A percentile compares a stretch with the other conserved stretches of the same genome.
Conservation (phyloP, 2,113 vertebrate genomes). For the Perca fluviatilis region DNA sequence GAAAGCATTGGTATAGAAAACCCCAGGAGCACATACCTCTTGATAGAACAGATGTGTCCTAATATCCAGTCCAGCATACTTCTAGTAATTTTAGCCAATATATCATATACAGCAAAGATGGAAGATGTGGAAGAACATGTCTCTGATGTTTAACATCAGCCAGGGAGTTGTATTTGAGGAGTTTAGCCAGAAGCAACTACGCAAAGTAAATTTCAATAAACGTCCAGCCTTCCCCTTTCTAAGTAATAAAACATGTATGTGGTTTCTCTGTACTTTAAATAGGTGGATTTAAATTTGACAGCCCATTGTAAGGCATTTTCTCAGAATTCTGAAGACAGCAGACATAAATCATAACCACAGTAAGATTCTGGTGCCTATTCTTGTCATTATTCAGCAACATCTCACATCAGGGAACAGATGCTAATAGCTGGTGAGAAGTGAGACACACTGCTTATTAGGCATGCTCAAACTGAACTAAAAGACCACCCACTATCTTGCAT, state of each 20-base stretch:
- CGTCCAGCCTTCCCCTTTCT: neutral
- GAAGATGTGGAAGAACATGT: slow-evolving; percentile 2
- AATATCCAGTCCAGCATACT: slow-evolving; percentile 40
- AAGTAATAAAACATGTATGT: slow-evolving; percentile 6
- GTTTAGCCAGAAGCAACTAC: slow-evolving; percentile 6
- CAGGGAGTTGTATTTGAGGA: neutral
- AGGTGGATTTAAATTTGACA: neutral
- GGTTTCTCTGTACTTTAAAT: slow-evolving; percentile 13
- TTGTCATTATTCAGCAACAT: slow-evolving; percentile 58
- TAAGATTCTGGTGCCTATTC: slow-evolving; percentile 13
- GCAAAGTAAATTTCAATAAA: slow-evolving; percentile 26
- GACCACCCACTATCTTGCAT: slow-evolving; percentile 61
- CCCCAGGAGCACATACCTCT: slow-evolving; percentile 40
- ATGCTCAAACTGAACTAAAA: slow-evolving; percentile 56
- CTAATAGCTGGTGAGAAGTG: slow-evolving; percentile 56
- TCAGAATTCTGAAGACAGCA: slow-evolving; percentile 13
- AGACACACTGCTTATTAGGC: slow-evolving; percentile 66
- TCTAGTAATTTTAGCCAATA: slow-evolving; percentile 43
- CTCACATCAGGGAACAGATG: slow-evolving; percentile 62
- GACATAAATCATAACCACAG: slow-evolving; percentile 40
- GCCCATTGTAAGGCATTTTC: neutral
- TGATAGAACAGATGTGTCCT: slow-evolving; percentile 67
- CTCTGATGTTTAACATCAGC: slow-evolving; percentile 30
- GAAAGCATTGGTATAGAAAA: slow-evolving; percentile 24
- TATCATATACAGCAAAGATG: slow-evolving; percentile 33